Base-by-base conservation (phyloP, 2,888 invertebrate genomes). In the Polydesmus complanatus region DNA sequence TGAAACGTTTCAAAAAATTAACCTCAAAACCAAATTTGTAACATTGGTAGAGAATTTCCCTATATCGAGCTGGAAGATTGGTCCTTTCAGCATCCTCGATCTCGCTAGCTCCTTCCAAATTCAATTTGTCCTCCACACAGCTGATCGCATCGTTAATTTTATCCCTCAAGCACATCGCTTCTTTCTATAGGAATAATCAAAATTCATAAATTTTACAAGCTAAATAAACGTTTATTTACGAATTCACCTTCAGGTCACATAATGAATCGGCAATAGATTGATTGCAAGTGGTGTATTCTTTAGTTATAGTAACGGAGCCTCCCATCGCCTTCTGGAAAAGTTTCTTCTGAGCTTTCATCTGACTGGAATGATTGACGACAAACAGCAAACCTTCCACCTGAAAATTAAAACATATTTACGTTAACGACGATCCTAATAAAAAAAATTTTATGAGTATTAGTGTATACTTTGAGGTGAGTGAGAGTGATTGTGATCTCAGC, bases 11-110 rank as follows among this genome's bases (percentile, higher is more conserved):
- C n/a, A n/a, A 19, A 19, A 19, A 37, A 8, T 68, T 72, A 67
- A 83, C 83, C 79, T 94, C 93, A 72, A 93, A 94, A 14, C 90
- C 91, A 70, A 92, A 88, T 72, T 86, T 85, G 75, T 85, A 94
- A 58, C 88, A 86, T 73, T 91, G 89, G 75, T 91, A 85, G 64
- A 93, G 75, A 56, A 86, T 84, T 71, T 88, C 88, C 2, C 85
- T 76, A 47, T 83, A 82, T 54, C 85, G 77, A 5, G 82, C 81
- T 51, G 80, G 74, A 18, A 87, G 75, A 3, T 82, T 79, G 56
- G 73, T 73, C 63, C 77, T 78, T 68, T 86, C 85, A 23, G 70
- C 68, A 62, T 83, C 83, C 54, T 78, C 79, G 60, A 80, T 72
- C 19, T 78, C 71, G 2, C 67, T 68, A 54, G 72, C 73, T 54